phyloP scores from a whole-genome alignment of 2,113 vertebrate genomes.

The Pelecanoides urinatrix region DNA sequence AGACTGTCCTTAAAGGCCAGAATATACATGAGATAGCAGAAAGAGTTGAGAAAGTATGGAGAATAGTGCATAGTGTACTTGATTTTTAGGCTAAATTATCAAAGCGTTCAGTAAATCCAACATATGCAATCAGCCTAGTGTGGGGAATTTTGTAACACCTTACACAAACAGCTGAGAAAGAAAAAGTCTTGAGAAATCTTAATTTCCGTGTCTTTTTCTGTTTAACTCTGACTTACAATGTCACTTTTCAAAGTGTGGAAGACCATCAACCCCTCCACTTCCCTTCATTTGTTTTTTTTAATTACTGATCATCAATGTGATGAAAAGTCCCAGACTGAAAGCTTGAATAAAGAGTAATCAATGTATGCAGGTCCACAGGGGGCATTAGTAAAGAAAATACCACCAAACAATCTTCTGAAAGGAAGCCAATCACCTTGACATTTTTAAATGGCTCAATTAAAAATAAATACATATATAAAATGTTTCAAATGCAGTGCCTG shows the following conservation, averaged over 20 bases:
- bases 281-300: neutral
- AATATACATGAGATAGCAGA: constrained; percentile 26
- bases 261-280: neutral
- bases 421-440: neutral
- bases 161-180: neutral
- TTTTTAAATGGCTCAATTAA: neutral
- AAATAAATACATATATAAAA: neutral
- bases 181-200: neutral
- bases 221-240: neutral
- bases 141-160: neutral
- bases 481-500: neutral
- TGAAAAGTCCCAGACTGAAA: neutral
- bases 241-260: neutral
- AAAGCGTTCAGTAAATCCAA: neutral
- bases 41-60: neutral
- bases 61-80: neutral
- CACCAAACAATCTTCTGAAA: neutral
- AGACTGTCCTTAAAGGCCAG: constrained; percentile 19
- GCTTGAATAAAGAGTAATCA: neutral
- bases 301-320: neutral
- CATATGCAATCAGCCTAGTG: neutral
- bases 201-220: neutral
- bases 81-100: neutral
- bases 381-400: neutral
- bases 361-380: neutral